These are phyloP conservation scores for Osmoderma eremita DNA, from an alignment of 2,888 invertebrate species.

Conservation along the genomic window DNA sequence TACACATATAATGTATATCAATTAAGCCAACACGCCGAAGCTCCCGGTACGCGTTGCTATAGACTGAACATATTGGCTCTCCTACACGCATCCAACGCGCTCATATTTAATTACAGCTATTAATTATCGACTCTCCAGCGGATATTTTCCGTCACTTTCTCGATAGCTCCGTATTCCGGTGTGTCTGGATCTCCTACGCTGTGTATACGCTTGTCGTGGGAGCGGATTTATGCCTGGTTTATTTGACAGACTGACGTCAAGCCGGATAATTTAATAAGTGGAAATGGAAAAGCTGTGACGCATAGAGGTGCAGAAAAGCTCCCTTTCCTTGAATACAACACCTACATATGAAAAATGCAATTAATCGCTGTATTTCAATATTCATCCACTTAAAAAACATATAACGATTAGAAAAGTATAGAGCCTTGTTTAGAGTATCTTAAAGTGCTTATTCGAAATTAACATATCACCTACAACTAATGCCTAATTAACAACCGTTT, in stretches of 20 bases:
- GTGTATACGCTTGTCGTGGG: neutral
- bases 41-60: too few species aligned
- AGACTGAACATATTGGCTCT: neutral
- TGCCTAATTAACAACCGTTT: too few species aligned
- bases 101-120: conserved; percentile 18
- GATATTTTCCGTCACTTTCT: neutral
- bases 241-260: conserved; percentile 13
- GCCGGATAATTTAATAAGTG: conserved; percentile 3
- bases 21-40: too few species aligned
- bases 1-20: conserved; percentile 10
- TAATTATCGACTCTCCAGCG: conserved; percentile 4
- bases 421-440: too few species aligned
- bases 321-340: too few species aligned
- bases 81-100: conserved; percentile 1
- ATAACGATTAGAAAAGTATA: too few species aligned
- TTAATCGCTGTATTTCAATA: too few species aligned
- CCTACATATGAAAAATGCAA: too few species aligned
- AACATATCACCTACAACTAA: too few species aligned
- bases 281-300: conserved; percentile 16
- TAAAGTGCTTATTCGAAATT: too few species aligned
- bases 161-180: neutral
- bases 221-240: neutral
- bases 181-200: neutral
- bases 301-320: neutral
- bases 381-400: too few species aligned